Percentiles rank a stretch among this genome's conserved stretches.
phyloP scores from a whole-genome alignment of 1,140 invertebrate genomes.

The Nymphalis io region DNA sequence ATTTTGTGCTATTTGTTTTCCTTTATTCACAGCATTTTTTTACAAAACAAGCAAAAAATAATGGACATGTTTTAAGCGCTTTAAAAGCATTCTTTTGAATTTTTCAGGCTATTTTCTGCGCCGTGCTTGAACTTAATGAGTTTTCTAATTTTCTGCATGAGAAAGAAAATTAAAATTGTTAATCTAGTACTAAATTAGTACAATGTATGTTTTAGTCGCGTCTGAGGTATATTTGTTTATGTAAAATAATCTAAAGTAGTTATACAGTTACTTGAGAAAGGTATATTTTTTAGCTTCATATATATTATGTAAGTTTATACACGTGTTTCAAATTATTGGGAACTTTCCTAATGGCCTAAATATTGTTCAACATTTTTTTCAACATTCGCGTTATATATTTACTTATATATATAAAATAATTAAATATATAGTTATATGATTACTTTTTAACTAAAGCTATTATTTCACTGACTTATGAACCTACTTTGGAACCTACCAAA shows the following conservation, averaged over 20 bases:
- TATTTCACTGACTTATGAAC: no score
- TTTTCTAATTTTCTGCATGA: slow-evolving; percentile 19
- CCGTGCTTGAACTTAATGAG: slow-evolving; percentile 19
- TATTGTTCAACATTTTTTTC: no score
- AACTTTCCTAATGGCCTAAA: no score
- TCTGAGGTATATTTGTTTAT: slow-evolving; percentile 1
- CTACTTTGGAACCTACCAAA: no score
- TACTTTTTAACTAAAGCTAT: no score
- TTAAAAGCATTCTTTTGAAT: neutral
- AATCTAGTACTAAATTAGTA: slow-evolving; percentile 1
- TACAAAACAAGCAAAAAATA: slow-evolving; percentile 5
- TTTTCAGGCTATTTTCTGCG: slow-evolving; percentile 16
- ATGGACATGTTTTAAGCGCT: slow-evolving; percentile 7
- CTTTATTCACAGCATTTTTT: neutral
- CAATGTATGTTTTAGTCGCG: neutral
- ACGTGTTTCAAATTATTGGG: no score
- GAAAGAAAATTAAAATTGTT: slow-evolving; percentile 1
- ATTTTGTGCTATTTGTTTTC: slow-evolving; percentile 3
- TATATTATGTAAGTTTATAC: no score
- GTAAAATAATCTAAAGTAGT: neutral
- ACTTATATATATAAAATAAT: no score
- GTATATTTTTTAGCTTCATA: neutral
- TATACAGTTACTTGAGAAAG: neutral
- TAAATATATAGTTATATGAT: no score
- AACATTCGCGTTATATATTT: no score